Base-by-base conservation (phyloP, 2,113 vertebrate species). In the Xenopus borealis region DNA sequence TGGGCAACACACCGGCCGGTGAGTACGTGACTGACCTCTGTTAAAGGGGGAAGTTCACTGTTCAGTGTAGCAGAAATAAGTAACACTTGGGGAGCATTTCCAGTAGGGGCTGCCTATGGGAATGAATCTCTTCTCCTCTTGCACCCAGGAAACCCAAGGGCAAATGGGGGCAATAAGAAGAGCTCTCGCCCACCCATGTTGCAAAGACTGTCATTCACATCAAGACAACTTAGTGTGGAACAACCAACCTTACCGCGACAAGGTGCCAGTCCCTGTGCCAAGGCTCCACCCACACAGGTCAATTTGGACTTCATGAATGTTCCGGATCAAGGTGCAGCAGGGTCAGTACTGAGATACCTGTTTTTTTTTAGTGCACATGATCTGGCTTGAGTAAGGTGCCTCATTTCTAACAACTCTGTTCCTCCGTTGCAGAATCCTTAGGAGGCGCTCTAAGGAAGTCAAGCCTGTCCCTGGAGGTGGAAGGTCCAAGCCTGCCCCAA, bases 301-400 rank as follows among this genome's bases (percentile, higher is more conserved):
- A 88, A 94, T 83, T 85, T 90, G 85, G 86, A 83, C 40, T 94
- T 94, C 82, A 94, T 94, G 93, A 79, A 83, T 0, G 93, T 94
- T 20, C 93, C 93, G 0, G 93, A 94, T 7, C 88, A 92, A 71
- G 93, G 93, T 0, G 91, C 90, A 0, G 92, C 93, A 1, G 93
- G 93, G 93, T 94, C 69, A 90, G 79, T 79, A n/a, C n/a, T n/a
- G n/a, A n/a, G n/a, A n/a, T n/a, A n/a, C n/a, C n/a, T n/a, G n/a
- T n/a, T n/a, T n/a, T n/a, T n/a, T n/a, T n/a, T n/a, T n/a, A n/a
- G n/a, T n/a, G n/a, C n/a, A n/a, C n/a, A n/a, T n/a, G n/a, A n/a
- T n/a, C n/a, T n/a, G n/a, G n/a, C n/a, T n/a, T n/a, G 47, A 50
- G 12, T 50, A 16, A 12, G 47, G 47, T 50, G 1, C 10, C 47